phyloP scores from a whole-genome alignment of 2,113 vertebrate genomes.

The Tupaia chinensis region DNA sequence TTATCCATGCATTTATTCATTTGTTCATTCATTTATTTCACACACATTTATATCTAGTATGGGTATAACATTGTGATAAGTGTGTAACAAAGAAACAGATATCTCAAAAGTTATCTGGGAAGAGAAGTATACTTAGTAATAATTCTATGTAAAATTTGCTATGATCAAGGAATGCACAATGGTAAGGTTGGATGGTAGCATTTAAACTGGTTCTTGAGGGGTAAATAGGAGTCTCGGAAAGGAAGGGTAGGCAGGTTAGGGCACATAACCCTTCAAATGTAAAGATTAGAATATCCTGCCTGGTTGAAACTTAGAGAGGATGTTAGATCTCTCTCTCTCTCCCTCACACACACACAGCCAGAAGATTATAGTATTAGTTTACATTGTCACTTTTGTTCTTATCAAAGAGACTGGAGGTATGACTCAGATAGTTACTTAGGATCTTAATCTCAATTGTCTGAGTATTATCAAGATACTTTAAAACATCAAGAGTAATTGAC shows the following conservation, averaged over 20 bases:
- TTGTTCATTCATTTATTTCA: constrained; percentile 4
- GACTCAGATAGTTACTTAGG: neutral
- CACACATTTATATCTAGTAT: neutral
- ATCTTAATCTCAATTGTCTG: constrained; percentile 32
- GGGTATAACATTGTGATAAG: neutral
- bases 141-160: neutral
- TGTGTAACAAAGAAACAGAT: neutral
- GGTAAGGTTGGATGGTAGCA: neutral
- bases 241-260: neutral
- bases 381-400: constrained; percentile 55
- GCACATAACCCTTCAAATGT: neutral
- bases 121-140: neutral
- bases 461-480: neutral
- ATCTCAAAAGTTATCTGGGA: neutral
- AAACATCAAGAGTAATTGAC: neutral
- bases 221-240: constrained; percentile 8
- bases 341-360: neutral
- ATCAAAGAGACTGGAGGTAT: neutral
- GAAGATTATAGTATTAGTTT: neutral
- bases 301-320: neutral
- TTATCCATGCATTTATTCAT: neutral
- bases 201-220: constrained; percentile 44
- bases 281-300: neutral
- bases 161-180: neutral
- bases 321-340: neutral